Base-by-base conservation (phyloP, 2,797 vertebrate genomes). In the Pseudochirops corinnae region DNA sequence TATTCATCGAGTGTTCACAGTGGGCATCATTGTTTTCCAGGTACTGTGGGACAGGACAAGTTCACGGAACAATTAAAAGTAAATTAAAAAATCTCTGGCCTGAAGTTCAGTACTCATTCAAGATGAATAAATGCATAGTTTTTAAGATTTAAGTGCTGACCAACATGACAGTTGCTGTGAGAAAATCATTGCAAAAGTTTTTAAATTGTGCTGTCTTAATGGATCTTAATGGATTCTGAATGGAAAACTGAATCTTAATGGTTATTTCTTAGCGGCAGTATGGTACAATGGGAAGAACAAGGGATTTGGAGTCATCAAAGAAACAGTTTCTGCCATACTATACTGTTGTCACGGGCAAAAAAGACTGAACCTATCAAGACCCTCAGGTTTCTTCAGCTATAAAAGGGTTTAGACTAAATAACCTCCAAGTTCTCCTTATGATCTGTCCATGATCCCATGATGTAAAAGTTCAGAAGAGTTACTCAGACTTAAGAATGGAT, bases 71-170 rank as follows among this genome's bases (percentile, higher is more conserved):
- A 74, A 74, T n/a, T n/a, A 39, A 74, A 39, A 39, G 21, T 46
- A 82, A 91, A 92, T 95, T 95, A 94, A 56, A 91, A 16, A 94
- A 50, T 94, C 46, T 95, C 62, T 90, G 21, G 24, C 12, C 91
- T 93, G 29, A 55, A 28, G 21, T 39, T 31, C 55, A 74, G 57
- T 46, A 58, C 26, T 92, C 62, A 50, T 91, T 93, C 18, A 93
- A 92, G 26, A 92, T 28, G 94, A 90, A 96, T 53, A 94, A 93
- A 93, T 91, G 39, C 10, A 56, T 39, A 39, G 21, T 82, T 82
- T n/a, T 82, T 1, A 82, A 46, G 67, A 82, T 56, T 90, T 93
- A 93, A 74, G 24, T 93, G 7, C 91, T 16, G 58, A 95, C 91
- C 67, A 82, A 24, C 0, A 10, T 39, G 28, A 60, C 4, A 91